phyloP scores from a whole-genome alignment of 2,888 invertebrate species.

The Acronicta aceris region DNA sequence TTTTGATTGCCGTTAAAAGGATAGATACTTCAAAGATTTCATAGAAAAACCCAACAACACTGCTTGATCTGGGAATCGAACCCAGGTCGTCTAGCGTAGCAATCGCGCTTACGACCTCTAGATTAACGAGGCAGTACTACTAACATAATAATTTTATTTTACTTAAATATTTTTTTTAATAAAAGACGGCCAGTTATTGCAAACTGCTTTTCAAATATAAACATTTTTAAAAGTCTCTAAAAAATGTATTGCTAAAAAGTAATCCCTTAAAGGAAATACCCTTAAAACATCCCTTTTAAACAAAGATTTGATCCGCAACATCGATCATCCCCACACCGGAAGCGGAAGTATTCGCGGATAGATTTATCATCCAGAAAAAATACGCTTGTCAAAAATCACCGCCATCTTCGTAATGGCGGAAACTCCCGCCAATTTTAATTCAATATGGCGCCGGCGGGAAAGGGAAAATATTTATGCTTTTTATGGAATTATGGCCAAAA shows the following conservation, averaged over 20 bases:
- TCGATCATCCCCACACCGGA: slow-evolving; percentile 70
- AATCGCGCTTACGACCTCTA: too few relatives aligned
- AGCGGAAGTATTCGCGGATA: slow-evolving; percentile 75
- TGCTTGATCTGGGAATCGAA: too few relatives aligned
- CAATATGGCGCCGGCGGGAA: slow-evolving; percentile 65
- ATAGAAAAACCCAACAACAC: too few relatives aligned
- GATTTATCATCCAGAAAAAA: slow-evolving; percentile 75
- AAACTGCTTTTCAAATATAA: not conserved
- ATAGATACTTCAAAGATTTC: too few relatives aligned
- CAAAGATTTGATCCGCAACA: slow-evolving; percentile 63
- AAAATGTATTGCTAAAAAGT: not conserved
- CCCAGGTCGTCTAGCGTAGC: too few relatives aligned
- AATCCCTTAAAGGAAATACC: slow-evolving; percentile 34
- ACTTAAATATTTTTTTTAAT: too few relatives aligned
- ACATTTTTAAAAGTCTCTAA: not conserved
- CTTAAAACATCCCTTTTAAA: slow-evolving; percentile 50
- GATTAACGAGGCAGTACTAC: too few relatives aligned
- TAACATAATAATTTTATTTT: too few relatives aligned
- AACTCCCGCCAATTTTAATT: slow-evolving; percentile 68
- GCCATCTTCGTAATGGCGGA: slow-evolving; percentile 69
- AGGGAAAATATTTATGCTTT: slow-evolving; percentile 18
- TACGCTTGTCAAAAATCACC: slow-evolving; percentile 64
- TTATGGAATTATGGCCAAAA: slow-evolving; percentile 4
- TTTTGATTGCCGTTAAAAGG: too few relatives aligned
- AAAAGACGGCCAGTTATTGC: too few relatives aligned